These are phyloP conservation scores for Pseudochirops cupreus DNA, from an alignment of 2,797 vertebrate species.

Conservation along the genomic window DNA sequence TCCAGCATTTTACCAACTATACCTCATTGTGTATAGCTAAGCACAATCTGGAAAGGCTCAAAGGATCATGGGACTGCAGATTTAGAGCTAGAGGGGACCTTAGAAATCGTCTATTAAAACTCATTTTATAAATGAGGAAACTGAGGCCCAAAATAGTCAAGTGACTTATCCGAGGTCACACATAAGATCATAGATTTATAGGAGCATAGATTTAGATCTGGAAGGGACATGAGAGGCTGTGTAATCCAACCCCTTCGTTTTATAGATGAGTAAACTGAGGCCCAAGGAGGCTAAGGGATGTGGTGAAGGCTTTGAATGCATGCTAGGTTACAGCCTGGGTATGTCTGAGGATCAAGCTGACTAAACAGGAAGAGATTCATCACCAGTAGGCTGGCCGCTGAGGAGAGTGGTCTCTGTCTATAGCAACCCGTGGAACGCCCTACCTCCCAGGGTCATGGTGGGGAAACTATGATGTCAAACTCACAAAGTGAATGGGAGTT, in stretches of 20 bases:
- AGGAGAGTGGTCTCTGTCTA: background rate
- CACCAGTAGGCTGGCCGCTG: background rate
- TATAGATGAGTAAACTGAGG: background rate
- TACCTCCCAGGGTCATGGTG: background rate
- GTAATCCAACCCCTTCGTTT: background rate
- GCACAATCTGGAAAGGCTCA: background rate
- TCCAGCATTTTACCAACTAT: background rate
- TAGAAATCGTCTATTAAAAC: background rate
- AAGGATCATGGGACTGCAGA: background rate
- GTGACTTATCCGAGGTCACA: background rate
- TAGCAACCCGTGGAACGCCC: background rate
- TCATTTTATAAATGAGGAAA: background rate
- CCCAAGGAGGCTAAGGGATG: background rate
- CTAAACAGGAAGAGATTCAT: background rate
- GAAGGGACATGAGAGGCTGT: background rate
- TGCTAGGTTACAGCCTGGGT: background rate
- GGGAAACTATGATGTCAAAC: background rate
- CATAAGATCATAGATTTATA: background rate
- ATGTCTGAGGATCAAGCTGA: background rate
- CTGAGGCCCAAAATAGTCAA: background rate
- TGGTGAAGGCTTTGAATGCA: background rate
- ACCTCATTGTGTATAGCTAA: background rate
- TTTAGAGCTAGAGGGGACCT: background rate
- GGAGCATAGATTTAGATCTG: background rate
- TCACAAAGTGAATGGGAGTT: background rate